Conservation (phyloP, 2,113 vertebrate species). For the Embiotoca jacksoni region DNA sequence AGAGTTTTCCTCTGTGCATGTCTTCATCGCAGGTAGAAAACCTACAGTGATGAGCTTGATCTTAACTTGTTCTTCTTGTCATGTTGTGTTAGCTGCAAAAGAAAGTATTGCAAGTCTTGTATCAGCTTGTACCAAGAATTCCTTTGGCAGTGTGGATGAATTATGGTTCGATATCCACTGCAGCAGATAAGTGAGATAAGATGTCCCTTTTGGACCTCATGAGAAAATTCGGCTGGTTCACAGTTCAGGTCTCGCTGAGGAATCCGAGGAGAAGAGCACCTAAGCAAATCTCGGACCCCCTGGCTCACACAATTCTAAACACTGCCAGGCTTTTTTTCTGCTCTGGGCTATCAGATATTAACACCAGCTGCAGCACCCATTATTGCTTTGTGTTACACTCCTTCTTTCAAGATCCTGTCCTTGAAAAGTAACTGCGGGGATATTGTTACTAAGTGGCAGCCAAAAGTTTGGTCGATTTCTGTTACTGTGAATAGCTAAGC, state of each 20-base stretch:
- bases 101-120: slow-evolving; percentile 1
- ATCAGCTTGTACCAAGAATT: slow-evolving; percentile 37
- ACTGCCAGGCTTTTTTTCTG: slow-evolving; percentile 1
- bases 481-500: too few species aligned
- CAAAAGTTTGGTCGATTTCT: too few species aligned
- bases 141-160: slow-evolving; percentile 17
- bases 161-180: slow-evolving; percentile 29
- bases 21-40: too few species aligned
- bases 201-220: slow-evolving; percentile 26
- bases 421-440: slow-evolving; percentile 59
- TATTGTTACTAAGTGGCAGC: too few species aligned
- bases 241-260: slow-evolving; percentile 11
- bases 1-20: too few species aligned
- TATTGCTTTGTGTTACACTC: slow-evolving; percentile 37
- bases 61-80: too few species aligned
- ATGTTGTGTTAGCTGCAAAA: not conserved
- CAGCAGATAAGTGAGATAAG: slow-evolving; percentile 26
- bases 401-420: slow-evolving; percentile 39
- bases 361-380: slow-evolving; percentile 40
- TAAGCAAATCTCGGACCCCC: slow-evolving; percentile 18
- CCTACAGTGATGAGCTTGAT: too few species aligned
- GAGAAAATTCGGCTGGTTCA: slow-evolving; percentile 36
- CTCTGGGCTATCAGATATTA: slow-evolving; percentile 21
- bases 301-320: not conserved
- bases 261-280: slow-evolving; percentile 9